Evolutionary conservation across 2,888 invertebrate genomes (phyloP).

Genomic region (Sesia apiformis): DNA sequence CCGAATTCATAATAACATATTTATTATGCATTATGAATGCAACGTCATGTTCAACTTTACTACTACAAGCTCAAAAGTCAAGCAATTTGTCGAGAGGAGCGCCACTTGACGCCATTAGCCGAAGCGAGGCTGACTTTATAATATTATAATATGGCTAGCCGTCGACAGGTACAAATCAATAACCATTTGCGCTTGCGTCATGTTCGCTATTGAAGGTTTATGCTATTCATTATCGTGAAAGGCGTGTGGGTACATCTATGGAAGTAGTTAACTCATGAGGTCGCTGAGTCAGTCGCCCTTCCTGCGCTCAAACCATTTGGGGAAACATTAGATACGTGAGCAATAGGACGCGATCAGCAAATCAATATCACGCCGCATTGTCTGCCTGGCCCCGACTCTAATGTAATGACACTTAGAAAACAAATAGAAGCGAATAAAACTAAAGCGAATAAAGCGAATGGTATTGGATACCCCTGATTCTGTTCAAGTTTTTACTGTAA

Average conservation of each 20-base stretch:
- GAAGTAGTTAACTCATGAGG: constrained; percentile 33
- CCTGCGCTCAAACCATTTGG: constrained; percentile 55
- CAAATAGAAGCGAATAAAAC: no score
- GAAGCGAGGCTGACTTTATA: neutral
- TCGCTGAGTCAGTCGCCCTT: constrained; percentile 63
- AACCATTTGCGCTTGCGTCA: constrained; percentile 44
- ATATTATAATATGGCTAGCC: neutral
- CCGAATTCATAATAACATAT: neutral
- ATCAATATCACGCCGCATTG: constrained; percentile 42
- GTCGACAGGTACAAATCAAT: constrained; percentile 44
- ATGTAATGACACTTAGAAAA: no score
- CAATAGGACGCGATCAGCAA: constrained; percentile 46
- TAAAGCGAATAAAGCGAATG: no score
- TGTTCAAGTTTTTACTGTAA: no score
- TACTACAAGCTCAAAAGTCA: neutral
- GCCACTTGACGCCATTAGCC: neutral
- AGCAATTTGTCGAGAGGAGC: neutral
- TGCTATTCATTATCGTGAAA: constrained; percentile 52
- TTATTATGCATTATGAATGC: neutral
- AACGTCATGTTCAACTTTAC: neutral
- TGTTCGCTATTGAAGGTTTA: constrained; percentile 12
- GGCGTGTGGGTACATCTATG: constrained; percentile 36
- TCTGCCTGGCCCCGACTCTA: constrained; percentile 19
- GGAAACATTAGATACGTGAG: constrained; percentile 61
- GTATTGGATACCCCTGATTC: no score